Evolutionary conservation across 2,888 invertebrate genomes (phyloP), one percentile per base, ranked within the genome.

Genomic region (Protophormia terraenovae): DNA sequence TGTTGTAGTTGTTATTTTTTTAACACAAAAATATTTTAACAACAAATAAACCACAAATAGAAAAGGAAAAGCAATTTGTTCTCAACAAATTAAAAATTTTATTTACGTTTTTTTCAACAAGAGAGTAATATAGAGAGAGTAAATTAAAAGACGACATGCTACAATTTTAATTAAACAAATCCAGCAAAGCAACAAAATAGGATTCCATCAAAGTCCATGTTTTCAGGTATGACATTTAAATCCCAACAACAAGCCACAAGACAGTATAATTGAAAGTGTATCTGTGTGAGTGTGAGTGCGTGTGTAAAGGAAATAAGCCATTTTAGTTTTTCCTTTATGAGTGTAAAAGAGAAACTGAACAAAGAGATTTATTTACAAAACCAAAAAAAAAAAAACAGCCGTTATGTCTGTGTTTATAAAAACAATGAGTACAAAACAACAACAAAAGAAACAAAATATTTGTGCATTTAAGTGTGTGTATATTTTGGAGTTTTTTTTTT

Each of bases 201-300:
- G 89, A 88, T 89, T 88, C 84, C 86, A 87, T 80, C 88, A 88
- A 88, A 89, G 88, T 88, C 89, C 89, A 89, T 89, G 89, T 87
- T 88, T 89, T 87, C 89, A 89, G 89, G 89, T 89, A 89, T 87
- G 77, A 75, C n/a, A 27, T 38, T 38, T 27, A n/a, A 7, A 53
- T 19, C 16, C 5, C 14, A 60, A 45, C 10, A 75, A 35, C 22
- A 24, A 47, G 6, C 19, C 8, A 50, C 12, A 6, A 73, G 50
- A 47, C 1, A 71, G 8, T 0, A 4, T 41, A 55, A 80, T 6
- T n/a, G 0, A 62, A 41, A n/a, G 0, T 3, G 3, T n/a, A n/a
- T n/a, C n/a, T n/a, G n/a, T n/a, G n/a, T n/a, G n/a, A n/a, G n/a
- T n/a, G n/a, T n/a, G 3, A 41, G 3, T 5, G n/a, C n/a, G n/a